Evolutionary conservation across 1,140 invertebrate species (phyloP).

Genomic region (Drosophila seguyi): DNA sequence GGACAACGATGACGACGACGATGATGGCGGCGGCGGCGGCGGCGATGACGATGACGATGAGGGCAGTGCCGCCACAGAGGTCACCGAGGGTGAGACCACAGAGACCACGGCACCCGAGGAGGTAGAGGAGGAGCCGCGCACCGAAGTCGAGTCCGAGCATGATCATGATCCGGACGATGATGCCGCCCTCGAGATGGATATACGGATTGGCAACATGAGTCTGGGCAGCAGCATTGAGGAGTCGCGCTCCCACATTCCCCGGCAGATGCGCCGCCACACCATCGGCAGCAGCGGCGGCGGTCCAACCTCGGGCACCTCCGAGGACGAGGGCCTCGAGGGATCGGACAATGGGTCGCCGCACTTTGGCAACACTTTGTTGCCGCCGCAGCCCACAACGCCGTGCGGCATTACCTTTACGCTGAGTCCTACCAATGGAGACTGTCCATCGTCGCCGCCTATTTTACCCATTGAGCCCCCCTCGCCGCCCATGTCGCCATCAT

Average conservation of each 20-base stretch:
- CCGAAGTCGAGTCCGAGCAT: conserved; percentile 33
- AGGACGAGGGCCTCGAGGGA: conserved; percentile 74
- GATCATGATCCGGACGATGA: conserved; percentile 63
- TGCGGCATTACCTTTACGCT: conserved; percentile 90
- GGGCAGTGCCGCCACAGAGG: conserved; percentile 19
- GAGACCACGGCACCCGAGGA: conserved; percentile 62
- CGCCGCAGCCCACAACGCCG: conserved; percentile 75
- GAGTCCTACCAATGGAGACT: conserved; percentile 86
- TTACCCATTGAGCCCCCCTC: conserved; percentile 83
- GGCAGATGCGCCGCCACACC: conserved; percentile 78
- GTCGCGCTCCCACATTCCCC: conserved; percentile 61
- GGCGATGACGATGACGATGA: conserved; percentile 60
- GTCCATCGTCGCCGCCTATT: conserved; percentile 76
- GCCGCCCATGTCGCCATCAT: conserved; percentile 86
- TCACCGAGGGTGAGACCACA: conserved; percentile 62
- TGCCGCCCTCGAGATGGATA: conserved; percentile 76
- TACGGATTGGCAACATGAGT: conserved; percentile 65
- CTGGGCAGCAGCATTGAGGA: conserved; percentile 80
- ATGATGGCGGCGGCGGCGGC: conserved; percentile 83
- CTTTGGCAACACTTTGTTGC: conserved; percentile 74
- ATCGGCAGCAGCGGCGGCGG: conserved; percentile 69
- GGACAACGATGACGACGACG: conserved; percentile 86
- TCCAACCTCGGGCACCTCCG: too few species aligned
- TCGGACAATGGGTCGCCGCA: conserved; percentile 77
- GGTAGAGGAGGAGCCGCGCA: conserved; percentile 47